phyloP scores from a whole-genome alignment of 2,888 invertebrate species.

The Eupithecia pulchellata region DNA sequence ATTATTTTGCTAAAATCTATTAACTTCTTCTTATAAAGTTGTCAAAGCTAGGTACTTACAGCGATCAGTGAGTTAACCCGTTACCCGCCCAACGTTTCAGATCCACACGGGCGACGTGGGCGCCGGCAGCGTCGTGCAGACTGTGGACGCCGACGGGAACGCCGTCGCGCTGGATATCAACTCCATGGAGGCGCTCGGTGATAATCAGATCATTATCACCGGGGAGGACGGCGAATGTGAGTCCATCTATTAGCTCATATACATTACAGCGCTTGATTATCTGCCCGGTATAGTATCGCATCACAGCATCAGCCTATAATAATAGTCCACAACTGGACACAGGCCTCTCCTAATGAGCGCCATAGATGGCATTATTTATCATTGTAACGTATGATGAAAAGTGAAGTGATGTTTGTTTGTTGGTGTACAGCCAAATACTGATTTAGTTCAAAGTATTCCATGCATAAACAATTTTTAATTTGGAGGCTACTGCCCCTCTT shows the following conservation, averaged over 20 bases:
- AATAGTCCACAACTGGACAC: too few species aligned
- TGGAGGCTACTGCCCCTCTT: too few species aligned
- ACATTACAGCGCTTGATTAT: too few species aligned
- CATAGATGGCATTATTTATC: too few species aligned
- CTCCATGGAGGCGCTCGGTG: constrained; percentile 93
- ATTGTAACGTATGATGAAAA: constrained; percentile 56
- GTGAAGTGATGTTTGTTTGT: constrained; percentile 63
- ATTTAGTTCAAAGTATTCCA: constrained; percentile 82
- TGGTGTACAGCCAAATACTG: constrained; percentile 84
- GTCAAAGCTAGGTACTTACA: background rate
- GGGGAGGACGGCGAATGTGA: constrained; percentile 96
- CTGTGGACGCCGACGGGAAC: constrained; percentile 88
- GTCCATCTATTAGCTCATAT: constrained; percentile 3
- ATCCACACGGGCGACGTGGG: constrained; percentile 89
- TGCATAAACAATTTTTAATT: constrained; percentile 67
- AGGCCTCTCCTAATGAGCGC: too few species aligned
- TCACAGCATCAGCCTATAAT: too few species aligned
- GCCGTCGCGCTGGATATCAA: constrained; percentile 95
- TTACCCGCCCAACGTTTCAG: constrained; percentile 56
- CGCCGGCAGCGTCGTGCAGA: constrained; percentile 89
- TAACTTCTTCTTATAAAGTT: too few species aligned
- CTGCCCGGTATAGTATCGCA: too few species aligned
- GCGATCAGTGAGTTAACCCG: background rate
- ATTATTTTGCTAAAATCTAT: too few species aligned
- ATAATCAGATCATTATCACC: constrained; percentile 97